Conservation (phyloP, 2,888 invertebrate genomes). For the Drosophila peninsularis region DNA sequence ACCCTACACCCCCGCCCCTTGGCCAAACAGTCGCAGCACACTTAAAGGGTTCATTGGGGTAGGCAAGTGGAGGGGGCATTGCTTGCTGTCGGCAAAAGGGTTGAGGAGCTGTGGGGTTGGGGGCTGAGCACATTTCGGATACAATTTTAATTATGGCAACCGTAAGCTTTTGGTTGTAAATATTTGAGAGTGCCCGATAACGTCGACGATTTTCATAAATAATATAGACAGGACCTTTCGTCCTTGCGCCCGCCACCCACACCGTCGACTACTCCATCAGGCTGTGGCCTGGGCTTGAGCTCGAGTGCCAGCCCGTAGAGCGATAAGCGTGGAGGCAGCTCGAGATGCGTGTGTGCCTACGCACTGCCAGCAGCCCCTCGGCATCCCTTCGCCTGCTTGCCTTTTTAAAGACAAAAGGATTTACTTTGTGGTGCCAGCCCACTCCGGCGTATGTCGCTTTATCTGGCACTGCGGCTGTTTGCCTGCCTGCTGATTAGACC, state of each 20-base stretch:
- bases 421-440: constrained; percentile 58
- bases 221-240: constrained; percentile 66
- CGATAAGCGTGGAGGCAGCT: constrained; percentile 30
- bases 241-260: background rate
- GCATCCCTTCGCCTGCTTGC: constrained; percentile 32
- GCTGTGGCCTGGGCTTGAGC: constrained; percentile 14
- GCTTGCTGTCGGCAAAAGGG: constrained; percentile 5
- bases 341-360: constrained; percentile 33
- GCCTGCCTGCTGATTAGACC: constrained; percentile 77
- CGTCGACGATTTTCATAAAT: constrained; percentile 83
- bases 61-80: constrained; percentile 3
- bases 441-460: constrained; percentile 54
- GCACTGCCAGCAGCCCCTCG: constrained; percentile 3
- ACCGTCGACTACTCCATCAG: constrained; percentile 50
- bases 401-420: constrained; percentile 76
- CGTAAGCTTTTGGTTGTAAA: constrained; percentile 84
- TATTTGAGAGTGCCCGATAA: constrained; percentile 82
- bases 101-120: background rate
- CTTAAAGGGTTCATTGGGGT: constrained; percentile 51
- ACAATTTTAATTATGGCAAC: constrained; percentile 84
- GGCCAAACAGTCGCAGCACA: constrained; percentile 27
- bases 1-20: background rate
- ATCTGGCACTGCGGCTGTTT: constrained; percentile 69
- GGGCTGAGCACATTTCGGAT: constrained; percentile 78
- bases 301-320: constrained; percentile 47